Evolutionary conservation across 53 echinoderm and acorn worm genomes (phyloP), one percentile per base, ranked within the genome.

Genomic region (Patiria pectinifera): DNA sequence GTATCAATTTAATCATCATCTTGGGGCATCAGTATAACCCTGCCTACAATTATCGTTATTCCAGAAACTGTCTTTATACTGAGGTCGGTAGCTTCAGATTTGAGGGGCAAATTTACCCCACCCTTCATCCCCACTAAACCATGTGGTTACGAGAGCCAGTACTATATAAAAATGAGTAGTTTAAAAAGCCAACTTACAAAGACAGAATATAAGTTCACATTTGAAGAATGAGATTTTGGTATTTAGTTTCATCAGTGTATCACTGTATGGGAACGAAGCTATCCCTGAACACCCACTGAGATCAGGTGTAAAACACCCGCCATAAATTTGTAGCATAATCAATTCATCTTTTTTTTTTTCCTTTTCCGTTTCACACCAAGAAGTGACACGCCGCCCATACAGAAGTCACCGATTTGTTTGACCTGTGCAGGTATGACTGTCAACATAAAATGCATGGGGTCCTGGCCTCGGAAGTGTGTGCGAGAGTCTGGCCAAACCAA

Each of bases 281-380:
- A 43, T 1, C 11, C 79, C 79, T 45, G 14, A 58, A 82, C 82
- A 82, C 82, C 53, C 82, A 59, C 58, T 59, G 59, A 59, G 82
- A n/a, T 82, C 82, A 82, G 82, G 82, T 82, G 82, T 59, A 2
- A 1, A 58, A n/a, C 82, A 82, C 5, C 59, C 0, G 80, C 59
- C 59, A 53, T 59, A 82, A 59, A 82, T 82, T 59, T 58, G 82
- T 18, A 59, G 4, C 16, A n/a, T 11, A 82, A 53, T 59, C 63
- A 47, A 84, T 84, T 66, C 63, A 84, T 84, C 84, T 62, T 66
- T 84, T 63, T 18, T 18, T 53, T 53, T 2, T 2, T 2, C 53
- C 53, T 8, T 53, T 53, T 53, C 53, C 25, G 8, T 58, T 58
- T 82, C 82, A 82, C 82, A 45, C 53, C 22, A 23, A 82, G 59